Evolutionary conservation across 2,797 vertebrate species (phyloP), one percentile per base, ranked within the genome.

Genomic region (Glossophaga mutica): DNA sequence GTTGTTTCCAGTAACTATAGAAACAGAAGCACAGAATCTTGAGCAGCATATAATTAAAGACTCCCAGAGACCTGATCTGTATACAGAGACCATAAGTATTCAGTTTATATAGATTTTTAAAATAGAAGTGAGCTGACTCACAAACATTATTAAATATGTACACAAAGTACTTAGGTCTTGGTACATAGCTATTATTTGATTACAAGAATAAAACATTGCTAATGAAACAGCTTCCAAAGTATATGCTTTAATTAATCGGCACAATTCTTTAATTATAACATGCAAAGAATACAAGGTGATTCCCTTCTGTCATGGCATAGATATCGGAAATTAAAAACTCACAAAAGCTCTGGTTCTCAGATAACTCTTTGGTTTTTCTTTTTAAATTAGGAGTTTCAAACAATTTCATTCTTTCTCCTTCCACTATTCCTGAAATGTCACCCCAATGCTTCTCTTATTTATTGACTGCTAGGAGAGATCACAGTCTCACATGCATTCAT

Each of bases 31-130:
- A 85, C 34, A 88, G 46, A 78, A 42, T 84, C 46, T 87, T 83
- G 84, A 85, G 68, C 37, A 90, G 90, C 32, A 93, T 90, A 90
- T 94, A 96, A 97, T 97, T 96, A 97, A 96, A 94, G 85, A 88
- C 71, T 96, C 88, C 73, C 65, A 79, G 52, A 82, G 52, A 86
- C 34, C 44, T 87, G 46, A 96, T 96, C 52, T 95, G 71, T 96
- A 94, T 78, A 91, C 29, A 92, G 59, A 59, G 44, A 82, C 70
- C 82, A 3, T 50, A 92, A 94, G 46, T 55, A 78, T 92, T 95
- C 50, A 24, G 29, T 92, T 95, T 94, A 94, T 83, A 83, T n/a
- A 92, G 32, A 6, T 50, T 88, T 92, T 85, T 67, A 3, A 94
- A 94, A 74, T 71, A 96, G 86, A 85, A 95, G 24, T 68, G 34